phyloP scores from a whole-genome alignment of 2,888 invertebrate species.

The Gryllus longicercus region DNA sequence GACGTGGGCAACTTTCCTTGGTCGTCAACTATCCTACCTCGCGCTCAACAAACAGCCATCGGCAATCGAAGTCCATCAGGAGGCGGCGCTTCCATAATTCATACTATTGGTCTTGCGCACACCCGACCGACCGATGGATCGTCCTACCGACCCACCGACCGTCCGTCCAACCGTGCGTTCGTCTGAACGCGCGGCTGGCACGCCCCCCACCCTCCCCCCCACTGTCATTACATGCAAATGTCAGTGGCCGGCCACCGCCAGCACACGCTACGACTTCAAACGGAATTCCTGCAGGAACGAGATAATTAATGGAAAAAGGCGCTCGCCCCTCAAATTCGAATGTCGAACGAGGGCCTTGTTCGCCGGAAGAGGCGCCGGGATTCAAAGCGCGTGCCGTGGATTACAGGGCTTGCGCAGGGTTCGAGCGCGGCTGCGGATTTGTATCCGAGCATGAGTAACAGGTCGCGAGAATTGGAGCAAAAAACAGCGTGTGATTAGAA shows the following conservation, averaged over 20 bases:
- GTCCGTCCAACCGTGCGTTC: too few relatives aligned
- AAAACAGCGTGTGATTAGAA: too few relatives aligned
- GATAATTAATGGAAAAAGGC: constrained; percentile 17
- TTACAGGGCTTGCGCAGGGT: too few relatives aligned
- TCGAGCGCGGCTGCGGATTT: too few relatives aligned
- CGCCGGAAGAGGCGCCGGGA: background rate
- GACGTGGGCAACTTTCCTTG: too few relatives aligned
- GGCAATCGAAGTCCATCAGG: background rate
- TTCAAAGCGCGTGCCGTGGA: background rate
- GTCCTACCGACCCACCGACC: too few relatives aligned
- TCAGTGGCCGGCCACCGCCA: background rate
- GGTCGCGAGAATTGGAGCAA: too few relatives aligned
- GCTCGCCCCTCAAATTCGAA: background rate
- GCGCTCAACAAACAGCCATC: background rate
- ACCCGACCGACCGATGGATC: too few relatives aligned
- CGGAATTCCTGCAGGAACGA: background rate
- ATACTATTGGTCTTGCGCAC: background rate
- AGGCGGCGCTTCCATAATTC: background rate
- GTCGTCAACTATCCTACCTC: too few relatives aligned
- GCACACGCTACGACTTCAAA: background rate
- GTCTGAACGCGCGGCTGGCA: too few relatives aligned
- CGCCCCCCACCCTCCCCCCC: background rate
- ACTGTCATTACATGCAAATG: constrained; percentile 10
- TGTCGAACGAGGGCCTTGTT: background rate
- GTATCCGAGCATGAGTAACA: too few relatives aligned